Percentiles rank a stretch among this genome's conserved stretches.
Evolutionary conservation across 2,888 invertebrate species (phyloP).

Genomic region (Acanthococcus lagerstroemiae): DNA sequence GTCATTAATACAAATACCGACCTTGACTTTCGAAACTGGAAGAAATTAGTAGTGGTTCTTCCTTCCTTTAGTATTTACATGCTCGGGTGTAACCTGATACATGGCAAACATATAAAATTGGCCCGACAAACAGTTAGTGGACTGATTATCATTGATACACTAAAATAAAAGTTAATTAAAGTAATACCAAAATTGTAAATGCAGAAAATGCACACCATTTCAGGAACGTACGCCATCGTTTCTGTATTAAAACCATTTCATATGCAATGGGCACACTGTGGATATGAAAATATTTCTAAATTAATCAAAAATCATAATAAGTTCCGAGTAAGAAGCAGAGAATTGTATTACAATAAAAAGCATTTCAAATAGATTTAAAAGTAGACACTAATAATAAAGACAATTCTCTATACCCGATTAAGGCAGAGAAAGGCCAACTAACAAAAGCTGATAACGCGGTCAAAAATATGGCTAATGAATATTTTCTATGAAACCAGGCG

Average conservation of each 20-base stretch:
- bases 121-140: background rate
- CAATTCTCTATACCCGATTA: slow-evolving; percentile 61
- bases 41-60: too few relatives aligned
- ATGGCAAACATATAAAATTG: too few relatives aligned
- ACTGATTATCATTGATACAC: background rate
- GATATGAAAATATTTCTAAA: slow-evolving; percentile 34
- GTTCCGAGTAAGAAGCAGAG: too few relatives aligned
- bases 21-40: too few relatives aligned
- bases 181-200: slow-evolving; percentile 52
- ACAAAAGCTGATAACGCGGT: slow-evolving; percentile 68
- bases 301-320: too few relatives aligned
- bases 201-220: slow-evolving; percentile 67
- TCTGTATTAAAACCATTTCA: slow-evolving; percentile 65
- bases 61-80: too few relatives aligned
- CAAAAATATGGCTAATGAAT: slow-evolving; percentile 67
- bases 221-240: slow-evolving; percentile 56
- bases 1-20: too few relatives aligned
- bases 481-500: slow-evolving; percentile 77
- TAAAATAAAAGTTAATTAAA: background rate
- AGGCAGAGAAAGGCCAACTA: slow-evolving; percentile 96
- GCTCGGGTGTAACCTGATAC: too few relatives aligned
- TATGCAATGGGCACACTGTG: slow-evolving; percentile 67
- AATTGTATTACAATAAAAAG: too few relatives aligned
- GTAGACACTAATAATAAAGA: too few relatives aligned
- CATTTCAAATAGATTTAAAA: too few relatives aligned